A percentile compares a stretch with the other conserved stretches of the same genome.
These are phyloP conservation scores for Hippoglossus stenolepis DNA, from an alignment of 2,113 vertebrate species.

Conservation along the genomic window DNA sequence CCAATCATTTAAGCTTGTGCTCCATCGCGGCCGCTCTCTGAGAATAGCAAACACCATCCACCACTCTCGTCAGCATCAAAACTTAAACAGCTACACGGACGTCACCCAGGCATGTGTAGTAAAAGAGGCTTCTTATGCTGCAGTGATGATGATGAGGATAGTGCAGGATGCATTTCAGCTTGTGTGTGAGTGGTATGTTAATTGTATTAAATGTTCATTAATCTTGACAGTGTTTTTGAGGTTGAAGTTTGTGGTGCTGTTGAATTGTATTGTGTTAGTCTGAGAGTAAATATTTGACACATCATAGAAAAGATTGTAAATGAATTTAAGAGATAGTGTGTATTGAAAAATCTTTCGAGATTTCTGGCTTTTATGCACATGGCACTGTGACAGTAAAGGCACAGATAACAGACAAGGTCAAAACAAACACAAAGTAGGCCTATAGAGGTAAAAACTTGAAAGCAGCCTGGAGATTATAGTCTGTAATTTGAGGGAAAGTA, in stretches of 20 bases:
- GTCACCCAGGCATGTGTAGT: background rate
- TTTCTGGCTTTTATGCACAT: background rate
- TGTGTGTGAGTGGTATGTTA: slow-evolving; percentile 10
- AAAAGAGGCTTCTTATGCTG: background rate
- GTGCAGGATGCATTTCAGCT: background rate
- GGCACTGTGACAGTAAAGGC: background rate
- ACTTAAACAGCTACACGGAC: slow-evolving; percentile 40
- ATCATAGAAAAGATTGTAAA: background rate
- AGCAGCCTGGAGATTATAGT: background rate
- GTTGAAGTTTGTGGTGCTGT: background rate
- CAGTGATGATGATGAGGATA: background rate
- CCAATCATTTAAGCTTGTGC: slow-evolving; percentile 16
- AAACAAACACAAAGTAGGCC: background rate
- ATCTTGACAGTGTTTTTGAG: background rate
- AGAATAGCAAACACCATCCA: slow-evolving; percentile 44
- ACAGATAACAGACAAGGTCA: background rate
- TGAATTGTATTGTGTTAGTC: background rate
- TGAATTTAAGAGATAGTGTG: background rate
- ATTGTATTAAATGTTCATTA: background rate
- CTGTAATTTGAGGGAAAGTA: slow-evolving; percentile 20
- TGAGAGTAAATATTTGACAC: background rate
- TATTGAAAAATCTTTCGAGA: background rate
- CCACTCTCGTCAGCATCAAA: slow-evolving; percentile 54
- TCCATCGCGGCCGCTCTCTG: slow-evolving; percentile 7
- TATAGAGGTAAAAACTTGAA: background rate